Conservation (phyloP, 2,888 invertebrate species). For the Sclerodermus sp. region DNA sequence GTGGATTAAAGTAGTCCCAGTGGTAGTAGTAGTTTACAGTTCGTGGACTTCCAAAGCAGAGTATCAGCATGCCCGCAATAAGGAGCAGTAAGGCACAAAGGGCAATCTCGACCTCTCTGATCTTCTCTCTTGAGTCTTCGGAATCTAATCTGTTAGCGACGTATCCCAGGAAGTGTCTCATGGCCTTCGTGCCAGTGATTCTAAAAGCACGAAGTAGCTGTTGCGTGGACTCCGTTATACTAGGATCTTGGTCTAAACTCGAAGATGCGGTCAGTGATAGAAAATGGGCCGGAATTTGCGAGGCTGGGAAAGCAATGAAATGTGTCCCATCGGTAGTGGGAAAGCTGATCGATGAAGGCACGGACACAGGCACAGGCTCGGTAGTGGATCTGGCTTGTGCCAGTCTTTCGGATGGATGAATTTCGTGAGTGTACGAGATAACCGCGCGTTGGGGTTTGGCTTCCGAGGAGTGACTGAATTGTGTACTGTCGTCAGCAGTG, state of each 20-base stretch:
- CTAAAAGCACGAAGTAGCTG: slow-evolving; percentile 74
- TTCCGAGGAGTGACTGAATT: slow-evolving; percentile 14
- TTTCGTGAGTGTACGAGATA: slow-evolving; percentile 51
- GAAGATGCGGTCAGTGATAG: slow-evolving; percentile 40
- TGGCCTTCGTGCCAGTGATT: slow-evolving; percentile 65
- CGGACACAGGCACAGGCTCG: not conserved
- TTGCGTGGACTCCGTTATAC: slow-evolving; percentile 70
- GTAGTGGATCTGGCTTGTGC: not conserved
- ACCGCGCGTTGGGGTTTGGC: slow-evolving; percentile 45
- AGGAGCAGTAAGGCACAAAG: slow-evolving; percentile 78
- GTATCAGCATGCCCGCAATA: slow-evolving; percentile 75
- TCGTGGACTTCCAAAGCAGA: slow-evolving; percentile 70
- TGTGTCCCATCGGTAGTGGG: slow-evolving; percentile 29
- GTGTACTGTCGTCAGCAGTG: slow-evolving; percentile 24
- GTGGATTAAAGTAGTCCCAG: slow-evolving; percentile 88
- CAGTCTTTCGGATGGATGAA: not conserved
- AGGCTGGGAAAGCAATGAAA: slow-evolving; percentile 43
- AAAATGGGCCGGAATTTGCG: slow-evolving; percentile 44
- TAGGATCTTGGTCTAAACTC: slow-evolving; percentile 53
- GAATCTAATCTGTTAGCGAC: slow-evolving; percentile 66
- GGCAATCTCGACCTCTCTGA: slow-evolving; percentile 75
- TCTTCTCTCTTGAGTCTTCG: slow-evolving; percentile 61
- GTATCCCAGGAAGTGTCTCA: slow-evolving; percentile 70
- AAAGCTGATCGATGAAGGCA: slow-evolving; percentile 4
- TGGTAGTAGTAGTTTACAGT: slow-evolving; percentile 78